These are phyloP conservation scores for Pitangus sulphuratus DNA, from an alignment of 2,797 vertebrate species.

Conservation along the genomic window DNA sequence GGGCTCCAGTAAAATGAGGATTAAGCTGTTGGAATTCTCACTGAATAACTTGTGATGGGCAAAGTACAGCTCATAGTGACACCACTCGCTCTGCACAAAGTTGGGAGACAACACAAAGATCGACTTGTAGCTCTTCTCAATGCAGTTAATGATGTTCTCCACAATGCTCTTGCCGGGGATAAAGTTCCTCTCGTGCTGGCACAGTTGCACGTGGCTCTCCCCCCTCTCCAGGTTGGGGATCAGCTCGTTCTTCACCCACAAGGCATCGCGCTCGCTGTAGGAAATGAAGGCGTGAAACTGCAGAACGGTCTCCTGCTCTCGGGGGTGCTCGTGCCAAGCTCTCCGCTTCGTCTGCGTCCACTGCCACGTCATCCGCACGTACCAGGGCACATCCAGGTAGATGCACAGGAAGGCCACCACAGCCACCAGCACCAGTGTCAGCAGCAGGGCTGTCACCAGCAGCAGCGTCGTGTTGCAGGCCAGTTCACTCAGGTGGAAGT, in stretches of 20 bases:
- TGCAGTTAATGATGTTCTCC: conserved; percentile 88
- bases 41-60: conserved; percentile 86
- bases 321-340: conserved; percentile 39
- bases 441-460: conserved; percentile 75
- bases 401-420: conserved; percentile 73
- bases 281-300: conserved; percentile 89
- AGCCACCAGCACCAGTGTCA: conserved; percentile 64
- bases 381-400: conserved; percentile 86
- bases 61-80: conserved; percentile 94
- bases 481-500: conserved; percentile 76
- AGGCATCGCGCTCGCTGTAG: conserved; percentile 84
- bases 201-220: conserved; percentile 77
- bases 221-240: conserved; percentile 83
- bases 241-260: conserved; percentile 84
- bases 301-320: conserved; percentile 41
- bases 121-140: conserved; percentile 87
- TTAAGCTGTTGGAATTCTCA: conserved; percentile 79
- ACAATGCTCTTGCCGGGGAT: conserved; percentile 86
- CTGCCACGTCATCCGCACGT: conserved; percentile 85
- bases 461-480: conserved; percentile 81
- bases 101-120: conserved; percentile 89
- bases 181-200: conserved; percentile 88
- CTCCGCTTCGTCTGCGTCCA: conserved; percentile 87
- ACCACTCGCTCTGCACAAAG: conserved; percentile 93
- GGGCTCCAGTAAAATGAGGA: conserved; percentile 87